Conservation (phyloP, 2,888 invertebrate genomes). For the Rhaphigaster nebulosa region DNA sequence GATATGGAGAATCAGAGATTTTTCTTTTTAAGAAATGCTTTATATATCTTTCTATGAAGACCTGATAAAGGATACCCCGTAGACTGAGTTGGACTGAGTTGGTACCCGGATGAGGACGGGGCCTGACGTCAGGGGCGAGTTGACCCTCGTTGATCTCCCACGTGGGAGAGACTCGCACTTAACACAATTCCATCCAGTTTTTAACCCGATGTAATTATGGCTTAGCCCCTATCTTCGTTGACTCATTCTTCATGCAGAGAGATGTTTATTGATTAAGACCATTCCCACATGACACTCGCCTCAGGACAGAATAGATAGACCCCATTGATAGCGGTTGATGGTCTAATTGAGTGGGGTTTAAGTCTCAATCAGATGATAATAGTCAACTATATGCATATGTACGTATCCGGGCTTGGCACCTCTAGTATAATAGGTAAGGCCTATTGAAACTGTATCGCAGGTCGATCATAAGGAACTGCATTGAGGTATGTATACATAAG, state of each 20-base stretch:
- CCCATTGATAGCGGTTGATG: background rate
- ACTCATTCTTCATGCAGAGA: slow-evolving; percentile 37
- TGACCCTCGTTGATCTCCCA: slow-evolving; percentile 58
- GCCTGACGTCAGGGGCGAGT: slow-evolving; percentile 53
- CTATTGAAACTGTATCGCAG: too few relatives aligned
- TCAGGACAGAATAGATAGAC: background rate
- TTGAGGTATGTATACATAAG: too few relatives aligned
- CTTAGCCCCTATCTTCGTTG: slow-evolving; percentile 51
- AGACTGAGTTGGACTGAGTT: too few relatives aligned
- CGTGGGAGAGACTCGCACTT: slow-evolving; percentile 51
- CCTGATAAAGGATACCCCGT: background rate
- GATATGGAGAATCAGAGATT: background rate
- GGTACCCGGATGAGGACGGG: background rate
- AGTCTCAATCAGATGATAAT: background rate
- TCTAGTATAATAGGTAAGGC: background rate
- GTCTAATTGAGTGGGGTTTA: background rate
- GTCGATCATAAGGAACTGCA: too few relatives aligned
- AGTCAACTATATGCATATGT: background rate
- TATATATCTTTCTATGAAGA: background rate
- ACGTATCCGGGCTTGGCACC: background rate
- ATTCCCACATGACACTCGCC: slow-evolving; percentile 21
- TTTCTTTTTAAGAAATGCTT: background rate
- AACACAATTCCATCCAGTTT: slow-evolving; percentile 53
- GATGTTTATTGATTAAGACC: slow-evolving; percentile 53
- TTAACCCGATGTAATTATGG: slow-evolving; percentile 39